Evolutionary conservation across 2,797 vertebrate genomes (phyloP).

Genomic region (Pantherophis alleghaniensis): DNA sequence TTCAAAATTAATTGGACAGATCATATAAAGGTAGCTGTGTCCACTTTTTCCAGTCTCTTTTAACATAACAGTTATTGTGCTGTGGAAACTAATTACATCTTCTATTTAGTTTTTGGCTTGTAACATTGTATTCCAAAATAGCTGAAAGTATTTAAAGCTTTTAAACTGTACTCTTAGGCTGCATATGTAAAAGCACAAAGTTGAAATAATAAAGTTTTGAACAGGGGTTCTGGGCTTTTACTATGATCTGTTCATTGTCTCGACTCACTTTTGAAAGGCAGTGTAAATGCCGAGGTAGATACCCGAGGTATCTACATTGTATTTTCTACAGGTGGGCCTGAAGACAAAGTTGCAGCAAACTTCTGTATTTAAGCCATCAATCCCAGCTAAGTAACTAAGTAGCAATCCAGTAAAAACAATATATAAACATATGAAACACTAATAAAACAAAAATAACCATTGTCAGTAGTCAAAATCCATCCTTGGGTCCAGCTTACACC

Average conservation of each 20-base stretch:
- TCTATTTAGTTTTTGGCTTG: slow-evolving; percentile 59
- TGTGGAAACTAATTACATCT: slow-evolving; percentile 73
- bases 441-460: background rate
- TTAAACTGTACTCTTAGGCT: slow-evolving; percentile 14
- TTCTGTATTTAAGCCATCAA: background rate
- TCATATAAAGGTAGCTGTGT: slow-evolving; percentile 46
- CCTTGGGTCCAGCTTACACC: background rate
- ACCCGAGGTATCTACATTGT: background rate
- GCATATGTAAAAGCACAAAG: background rate
- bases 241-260: background rate
- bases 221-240: background rate
- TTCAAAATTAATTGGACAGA: slow-evolving; percentile 65
- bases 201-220: background rate
- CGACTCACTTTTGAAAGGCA: background rate
- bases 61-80: slow-evolving; percentile 65
- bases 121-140: slow-evolving; percentile 47
- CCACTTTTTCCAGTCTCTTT: slow-evolving; percentile 59
- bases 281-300: background rate
- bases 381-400: background rate
- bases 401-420: background rate
- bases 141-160: slow-evolving; percentile 43
- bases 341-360: background rate
- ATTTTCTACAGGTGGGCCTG: background rate
- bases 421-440: background rate
- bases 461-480: background rate